Conservation (phyloP, 2,888 invertebrate species). For the Cheilosia vulpina region DNA sequence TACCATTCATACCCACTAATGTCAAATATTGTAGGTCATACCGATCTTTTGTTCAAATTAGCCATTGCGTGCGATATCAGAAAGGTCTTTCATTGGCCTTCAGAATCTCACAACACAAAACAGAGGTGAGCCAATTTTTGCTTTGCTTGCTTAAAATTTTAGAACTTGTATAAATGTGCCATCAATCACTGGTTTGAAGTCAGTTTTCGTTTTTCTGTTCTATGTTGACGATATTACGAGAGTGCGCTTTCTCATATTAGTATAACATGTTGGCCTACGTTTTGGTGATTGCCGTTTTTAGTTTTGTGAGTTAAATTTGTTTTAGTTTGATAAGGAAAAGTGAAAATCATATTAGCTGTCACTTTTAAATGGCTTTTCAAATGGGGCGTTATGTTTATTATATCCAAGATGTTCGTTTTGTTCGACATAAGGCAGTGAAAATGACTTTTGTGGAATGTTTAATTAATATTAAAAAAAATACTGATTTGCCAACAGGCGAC, state of each 20-base stretch:
- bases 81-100: conserved; percentile 55
- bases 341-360: neutral
- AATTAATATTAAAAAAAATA: no score
- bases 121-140: conserved; percentile 17
- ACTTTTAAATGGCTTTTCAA: neutral
- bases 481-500: no score
- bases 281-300: conserved; percentile 31
- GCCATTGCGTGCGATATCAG: conserved; percentile 20
- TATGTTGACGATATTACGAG: neutral
- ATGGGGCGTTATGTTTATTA: neutral
- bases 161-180: conserved; percentile 41
- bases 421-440: no score
- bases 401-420: no score
- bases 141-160: neutral
- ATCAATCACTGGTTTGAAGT: conserved; percentile 6
- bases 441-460: no score
- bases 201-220: conserved; percentile 19
- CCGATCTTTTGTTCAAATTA: conserved; percentile 40
- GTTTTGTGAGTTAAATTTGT: conserved; percentile 46
- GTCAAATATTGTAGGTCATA: conserved; percentile 52
- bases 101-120: conserved; percentile 17
- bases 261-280: conserved; percentile 39
- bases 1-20: conserved; percentile 11
- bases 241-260: neutral
- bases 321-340: neutral